Evolutionary conservation across 2,113 vertebrate species (phyloP), one percentile per base, ranked within the genome.

Genomic region (Tiliqua scincoides): DNA sequence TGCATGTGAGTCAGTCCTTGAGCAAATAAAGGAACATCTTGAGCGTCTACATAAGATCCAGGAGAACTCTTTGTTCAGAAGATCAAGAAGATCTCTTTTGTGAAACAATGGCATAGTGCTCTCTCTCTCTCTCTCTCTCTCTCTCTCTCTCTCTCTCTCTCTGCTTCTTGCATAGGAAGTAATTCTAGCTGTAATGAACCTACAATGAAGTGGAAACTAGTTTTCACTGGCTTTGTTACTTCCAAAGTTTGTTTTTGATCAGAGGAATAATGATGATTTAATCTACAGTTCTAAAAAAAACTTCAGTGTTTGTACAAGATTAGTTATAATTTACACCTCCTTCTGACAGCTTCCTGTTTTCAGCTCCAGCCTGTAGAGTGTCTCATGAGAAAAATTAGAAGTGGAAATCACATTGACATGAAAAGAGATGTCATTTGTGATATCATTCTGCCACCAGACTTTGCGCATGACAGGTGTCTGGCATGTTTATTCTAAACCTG

Each of bases 321-420:
- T 79, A 90, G 90, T 9, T 93, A 76, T 79, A 92, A 93, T 87
- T 93, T 86, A 91, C 92, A 72, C 91, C 75, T 88, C 54, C 80
- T 77, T 77, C 87, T 23, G 20, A 90, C 80, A 91, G 82, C 86
- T 94, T 91, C 67, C 80, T 54, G 87, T 91, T 96, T 95, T 93
- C 86, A 91, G 57, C n/a, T 92, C 52, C 77, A 91, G 82, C 79
- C 71, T 88, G 61, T 23, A 91, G 72, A 79, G 73, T 82, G 85
- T 85, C 77, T 93, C 77, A 89, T 75, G 87, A 93, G 93, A 85
- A 17, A 86, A 87, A 79, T 78, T 89, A 92, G 67, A 90, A 88
- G 85, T 62, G 17, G 79, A 91, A 82, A 20, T 35, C 88, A 11
- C 84, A 59, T 10, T 85, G 40, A 91, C 37, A 72, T 83, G 11